A percentile compares a stretch with the other conserved stretches of the same genome.
phyloP scores from a whole-genome alignment of 1,140 invertebrate genomes.

The Trachymyrmex septentrionalis region DNA sequence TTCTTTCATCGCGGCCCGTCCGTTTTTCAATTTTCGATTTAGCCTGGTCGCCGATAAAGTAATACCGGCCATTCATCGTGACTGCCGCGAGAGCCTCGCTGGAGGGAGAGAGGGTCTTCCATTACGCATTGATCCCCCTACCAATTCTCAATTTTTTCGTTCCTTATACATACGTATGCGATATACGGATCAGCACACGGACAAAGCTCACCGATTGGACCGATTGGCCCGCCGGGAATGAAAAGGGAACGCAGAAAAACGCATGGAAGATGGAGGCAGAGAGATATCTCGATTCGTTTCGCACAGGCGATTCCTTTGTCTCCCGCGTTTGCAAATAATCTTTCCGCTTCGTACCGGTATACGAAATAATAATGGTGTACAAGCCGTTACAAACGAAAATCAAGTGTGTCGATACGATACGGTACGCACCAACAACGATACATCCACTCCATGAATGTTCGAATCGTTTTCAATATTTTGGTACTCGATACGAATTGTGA shows the following conservation, averaged over 20 bases:
- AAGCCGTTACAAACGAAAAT: conserved; percentile 12
- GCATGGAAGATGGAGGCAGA: conserved; percentile 16
- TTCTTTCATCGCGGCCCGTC: conserved; percentile 54
- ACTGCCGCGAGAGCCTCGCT: conserved; percentile 19
- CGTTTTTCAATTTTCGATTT: conserved; percentile 76
- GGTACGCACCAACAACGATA: not conserved
- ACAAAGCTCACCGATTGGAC: conserved; percentile 70
- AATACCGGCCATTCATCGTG: conserved; percentile 71
- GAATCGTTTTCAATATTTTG: conserved; percentile 49
- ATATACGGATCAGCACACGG: conserved; percentile 53
- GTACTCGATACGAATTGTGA: not conserved
- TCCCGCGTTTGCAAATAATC: conserved; percentile 65
- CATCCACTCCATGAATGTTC: conserved; percentile 15
- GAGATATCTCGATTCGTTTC: conserved; percentile 65
- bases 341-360: conserved; percentile 23
- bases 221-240: conserved; percentile 56
- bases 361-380: conserved; percentile 36
- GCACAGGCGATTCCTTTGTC: conserved; percentile 50
- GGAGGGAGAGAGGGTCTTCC: conserved; percentile 58
- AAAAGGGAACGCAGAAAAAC: conserved; percentile 41
- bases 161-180: conserved; percentile 53
- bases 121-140: conserved; percentile 71
- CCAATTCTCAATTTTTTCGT: conserved; percentile 66
- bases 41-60: conserved; percentile 70
- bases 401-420: not conserved